These are phyloP conservation scores for Stratiomys singularior DNA, from an alignment of 2,888 invertebrate species.

Conservation along the genomic window DNA sequence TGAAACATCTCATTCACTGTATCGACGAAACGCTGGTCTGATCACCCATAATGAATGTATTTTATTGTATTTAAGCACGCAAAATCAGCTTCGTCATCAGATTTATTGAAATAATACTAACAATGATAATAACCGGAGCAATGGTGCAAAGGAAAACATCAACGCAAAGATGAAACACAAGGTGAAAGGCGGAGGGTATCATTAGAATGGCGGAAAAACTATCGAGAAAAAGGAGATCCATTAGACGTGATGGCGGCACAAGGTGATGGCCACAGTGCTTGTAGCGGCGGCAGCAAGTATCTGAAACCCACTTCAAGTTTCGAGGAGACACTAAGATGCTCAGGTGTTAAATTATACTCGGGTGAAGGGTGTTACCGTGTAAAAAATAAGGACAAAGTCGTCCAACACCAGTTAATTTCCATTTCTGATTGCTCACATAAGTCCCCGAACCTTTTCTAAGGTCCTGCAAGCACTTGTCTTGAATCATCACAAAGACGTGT, in stretches of 20 bases:
- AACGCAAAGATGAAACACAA: constrained; percentile 18
- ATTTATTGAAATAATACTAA: constrained; percentile 21
- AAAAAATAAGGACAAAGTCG: too few species aligned
- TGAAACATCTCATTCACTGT: background rate
- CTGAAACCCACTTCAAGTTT: background rate
- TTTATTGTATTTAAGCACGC: constrained; percentile 16
- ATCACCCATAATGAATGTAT: background rate
- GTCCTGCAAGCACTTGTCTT: too few species aligned
- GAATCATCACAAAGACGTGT: too few species aligned
- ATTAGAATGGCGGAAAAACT: background rate
- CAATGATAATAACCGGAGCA: background rate
- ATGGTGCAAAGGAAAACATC: background rate
- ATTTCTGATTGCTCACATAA: too few species aligned
- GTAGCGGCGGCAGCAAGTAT: background rate
- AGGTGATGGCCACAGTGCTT: too few species aligned
- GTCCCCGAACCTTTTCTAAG: too few species aligned
- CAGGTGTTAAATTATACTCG: background rate
- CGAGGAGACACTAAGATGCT: background rate
- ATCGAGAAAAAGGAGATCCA: background rate
- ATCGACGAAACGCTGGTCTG: background rate
- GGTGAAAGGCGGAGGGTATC: too few species aligned
- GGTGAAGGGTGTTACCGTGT: background rate
- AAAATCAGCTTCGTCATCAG: constrained; percentile 33
- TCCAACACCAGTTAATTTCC: too few species aligned
- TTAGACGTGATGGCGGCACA: constrained; percentile 31